Evolutionary conservation across 2,888 invertebrate species (phyloP), one percentile per base, ranked within the genome.

Genomic region (Polymixis lichenea): DNA sequence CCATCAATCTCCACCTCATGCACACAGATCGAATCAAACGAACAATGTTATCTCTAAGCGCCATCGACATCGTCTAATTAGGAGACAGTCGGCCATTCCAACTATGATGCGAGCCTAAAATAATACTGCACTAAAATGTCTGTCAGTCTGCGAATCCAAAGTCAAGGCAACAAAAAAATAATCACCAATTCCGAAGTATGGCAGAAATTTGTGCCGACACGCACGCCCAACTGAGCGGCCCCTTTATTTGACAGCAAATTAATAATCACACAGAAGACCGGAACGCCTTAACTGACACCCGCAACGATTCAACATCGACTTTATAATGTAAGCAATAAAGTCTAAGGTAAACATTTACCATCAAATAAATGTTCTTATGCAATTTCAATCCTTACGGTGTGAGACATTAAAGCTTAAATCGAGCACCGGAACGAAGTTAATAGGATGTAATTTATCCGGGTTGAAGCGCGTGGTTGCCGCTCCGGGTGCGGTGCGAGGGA

Each of bases 191-290:
- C 93, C 95, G 88, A 95, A 96, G 95, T 95, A 96, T 96, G 95
- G 96, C 95, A 96, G 96, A 96, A 95, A 96, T 96, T 96, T 94
- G 95, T 95, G 94, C 95, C 94, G 94, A 95, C 96, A 96, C 96
- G 96, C 96, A 96, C 96, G 96, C 96, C 96, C 95, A 95, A 95
- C 95, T 93, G 95, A 95, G 96, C 96, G 96, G 96, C 96, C 96
- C 95, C 96, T 96, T 96, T 96, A 96, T 96, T 96, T 96, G 96
- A 96, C 96, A 96, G 96, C 95, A 96, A 96, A 96, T 96, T 96
- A 96, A 96, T 96, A 96, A 96, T 94, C 93, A 90, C 91, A 89
- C 88, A 88, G 91, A 90, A 89, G 90, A 95, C 92, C 91, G 92
- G 90, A 96, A 95, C 93, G 95, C 90, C 94, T 88, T 91, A 96